Percentiles rank a stretch among this genome's conserved stretches.
These are phyloP conservation scores for Parnassius apollo DNA, from an alignment of 2,888 invertebrate species.

Conservation along the genomic window DNA sequence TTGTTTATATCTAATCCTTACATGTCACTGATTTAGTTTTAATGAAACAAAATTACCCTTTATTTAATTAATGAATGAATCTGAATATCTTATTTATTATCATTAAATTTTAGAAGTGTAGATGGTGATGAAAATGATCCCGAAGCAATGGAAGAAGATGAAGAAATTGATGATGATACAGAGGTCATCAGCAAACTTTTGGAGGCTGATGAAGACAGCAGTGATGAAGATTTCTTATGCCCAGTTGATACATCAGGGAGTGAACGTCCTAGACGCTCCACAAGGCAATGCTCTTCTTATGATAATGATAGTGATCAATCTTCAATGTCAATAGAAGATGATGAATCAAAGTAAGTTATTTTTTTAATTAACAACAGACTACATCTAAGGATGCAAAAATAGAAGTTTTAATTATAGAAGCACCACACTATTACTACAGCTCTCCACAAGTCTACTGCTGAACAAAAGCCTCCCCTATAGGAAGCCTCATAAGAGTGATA, in stretches of 20 bases:
- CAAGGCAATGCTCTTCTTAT: slow-evolving; percentile 46
- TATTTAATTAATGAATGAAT: too few relatives aligned
- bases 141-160: slow-evolving; percentile 36
- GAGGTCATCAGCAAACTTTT: slow-evolving; percentile 68
- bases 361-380: too few relatives aligned
- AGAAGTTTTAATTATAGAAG: too few relatives aligned
- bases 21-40: too few relatives aligned
- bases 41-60: too few relatives aligned
- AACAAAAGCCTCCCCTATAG: too few relatives aligned
- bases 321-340: slow-evolving; percentile 30
- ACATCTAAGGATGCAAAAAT: too few relatives aligned
- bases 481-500: too few relatives aligned
- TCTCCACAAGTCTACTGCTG: too few relatives aligned
- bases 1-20: too few relatives aligned
- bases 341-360: slow-evolving; percentile 34
- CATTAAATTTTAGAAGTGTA: slow-evolving; percentile 31
- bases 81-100: too few relatives aligned
- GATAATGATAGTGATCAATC: slow-evolving; percentile 34
- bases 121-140: slow-evolving; percentile 45
- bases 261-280: slow-evolving; percentile 50
- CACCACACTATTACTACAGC: too few relatives aligned
- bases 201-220: slow-evolving; percentile 58
- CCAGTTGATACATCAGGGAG: slow-evolving; percentile 40
- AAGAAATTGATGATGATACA: slow-evolving; percentile 57
- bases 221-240: slow-evolving; percentile 57